Conservation (phyloP, 2,888 invertebrate genomes). For the Rotaria macrura region DNA sequence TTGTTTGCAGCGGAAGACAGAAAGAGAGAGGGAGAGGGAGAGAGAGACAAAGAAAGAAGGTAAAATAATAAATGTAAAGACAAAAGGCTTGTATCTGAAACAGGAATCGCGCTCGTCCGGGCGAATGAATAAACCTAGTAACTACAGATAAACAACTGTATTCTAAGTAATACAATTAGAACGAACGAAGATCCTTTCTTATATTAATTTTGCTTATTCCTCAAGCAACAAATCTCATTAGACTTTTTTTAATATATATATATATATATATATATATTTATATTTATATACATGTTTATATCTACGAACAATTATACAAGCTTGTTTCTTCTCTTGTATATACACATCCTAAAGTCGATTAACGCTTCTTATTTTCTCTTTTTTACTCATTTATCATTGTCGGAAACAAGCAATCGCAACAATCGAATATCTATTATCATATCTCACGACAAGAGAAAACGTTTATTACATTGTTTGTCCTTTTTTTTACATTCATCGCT, state of each 20-base stretch:
- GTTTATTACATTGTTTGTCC: constrained; percentile 8
- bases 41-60: neutral
- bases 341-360: neutral
- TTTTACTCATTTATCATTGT: constrained; percentile 22
- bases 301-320: neutral
- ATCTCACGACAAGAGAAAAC: neutral
- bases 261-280: no score
- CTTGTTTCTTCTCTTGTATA: neutral
- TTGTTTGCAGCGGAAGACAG: neutral
- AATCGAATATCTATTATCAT: constrained; percentile 21
- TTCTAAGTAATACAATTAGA: neutral
- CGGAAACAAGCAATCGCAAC: constrained; percentile 7
- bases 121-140: constrained; percentile 1
- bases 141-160: constrained; percentile 1
- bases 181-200: neutral
- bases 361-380: constrained; percentile 1
- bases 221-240: neutral
- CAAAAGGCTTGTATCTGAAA: neutral
- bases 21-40: neutral
- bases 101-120: neutral
- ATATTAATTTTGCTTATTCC: constrained; percentile 8
- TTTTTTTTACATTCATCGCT: neutral
- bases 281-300: neutral
- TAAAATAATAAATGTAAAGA: neutral
- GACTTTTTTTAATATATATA: neutral